Evolutionary conservation across 2,797 vertebrate genomes (phyloP).

Genomic region (Myoxocephalus aenaeus): DNA sequence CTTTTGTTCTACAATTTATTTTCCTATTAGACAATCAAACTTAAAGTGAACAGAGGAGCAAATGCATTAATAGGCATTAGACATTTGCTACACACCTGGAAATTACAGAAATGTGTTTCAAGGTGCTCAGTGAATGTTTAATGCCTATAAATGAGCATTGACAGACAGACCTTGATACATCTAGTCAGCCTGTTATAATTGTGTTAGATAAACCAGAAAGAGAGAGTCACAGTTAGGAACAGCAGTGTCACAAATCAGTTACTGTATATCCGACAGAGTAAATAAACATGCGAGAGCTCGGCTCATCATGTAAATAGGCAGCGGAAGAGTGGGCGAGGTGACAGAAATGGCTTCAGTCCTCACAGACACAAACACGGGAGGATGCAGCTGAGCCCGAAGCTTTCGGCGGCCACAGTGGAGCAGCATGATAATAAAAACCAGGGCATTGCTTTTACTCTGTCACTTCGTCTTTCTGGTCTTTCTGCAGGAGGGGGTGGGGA

Average conservation of each 20-base stretch:
- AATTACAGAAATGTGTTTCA: conserved; percentile 11
- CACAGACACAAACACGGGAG: conserved; percentile 41
- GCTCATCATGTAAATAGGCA: conserved; percentile 67
- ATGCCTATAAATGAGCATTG: conserved; percentile 9
- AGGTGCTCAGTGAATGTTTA: neutral
- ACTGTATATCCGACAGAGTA: conserved; percentile 57
- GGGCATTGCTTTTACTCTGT: conserved; percentile 40
- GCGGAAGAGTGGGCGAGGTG: conserved; percentile 56
- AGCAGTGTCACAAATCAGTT: conserved; percentile 52
- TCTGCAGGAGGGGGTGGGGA: conserved; percentile 18
- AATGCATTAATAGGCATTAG: neutral
- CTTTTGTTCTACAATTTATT: conserved; percentile 1
- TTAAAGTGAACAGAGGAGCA: neutral
- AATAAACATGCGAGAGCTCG: conserved; percentile 63
- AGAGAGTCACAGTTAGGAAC: conserved; percentile 47
- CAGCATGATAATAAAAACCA: conserved; percentile 33
- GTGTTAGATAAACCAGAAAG: conserved; percentile 53
- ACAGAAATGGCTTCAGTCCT: conserved; percentile 62
- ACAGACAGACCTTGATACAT: conserved; percentile 17
- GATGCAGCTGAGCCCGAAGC: conserved; percentile 48
- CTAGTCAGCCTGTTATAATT: conserved; percentile 29
- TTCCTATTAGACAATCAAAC: neutral
- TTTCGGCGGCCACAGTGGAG: conserved; percentile 27
- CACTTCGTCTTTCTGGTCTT: conserved; percentile 50
- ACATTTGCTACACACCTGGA: neutral